phyloP scores from a whole-genome alignment of 2,113 vertebrate genomes.

The Apodemus speciosus region DNA sequence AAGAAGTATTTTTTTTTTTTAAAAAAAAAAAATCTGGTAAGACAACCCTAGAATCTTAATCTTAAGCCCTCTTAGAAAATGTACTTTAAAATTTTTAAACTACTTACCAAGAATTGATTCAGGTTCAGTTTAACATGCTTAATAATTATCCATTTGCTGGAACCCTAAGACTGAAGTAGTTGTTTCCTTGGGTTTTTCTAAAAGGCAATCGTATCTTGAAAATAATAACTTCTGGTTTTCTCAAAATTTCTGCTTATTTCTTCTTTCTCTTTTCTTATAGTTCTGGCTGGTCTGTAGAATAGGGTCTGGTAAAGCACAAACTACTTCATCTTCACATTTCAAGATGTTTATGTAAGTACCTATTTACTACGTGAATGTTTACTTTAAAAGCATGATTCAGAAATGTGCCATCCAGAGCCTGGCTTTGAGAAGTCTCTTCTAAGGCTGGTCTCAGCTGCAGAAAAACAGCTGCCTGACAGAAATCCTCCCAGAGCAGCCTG shows the following conservation, averaged over 20 bases:
- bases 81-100: not conserved
- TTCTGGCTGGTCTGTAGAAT: not conserved
- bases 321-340: not conserved
- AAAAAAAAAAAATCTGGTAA: not conserved
- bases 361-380: not conserved
- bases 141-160: not conserved
- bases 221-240: not conserved
- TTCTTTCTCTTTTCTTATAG: not conserved
- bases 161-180: conserved; percentile 10
- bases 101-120: not conserved
- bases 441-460: not conserved
- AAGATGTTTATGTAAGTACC: not conserved
- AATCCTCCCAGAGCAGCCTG: not conserved
- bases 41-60: not conserved
- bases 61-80: not conserved
- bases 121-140: not conserved
- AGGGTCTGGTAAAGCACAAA: not conserved
- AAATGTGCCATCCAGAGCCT: not conserved
- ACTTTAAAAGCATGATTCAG: not conserved
- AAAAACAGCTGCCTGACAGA: not conserved
- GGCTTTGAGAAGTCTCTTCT: not conserved
- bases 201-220: conserved; percentile 19
- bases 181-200: not conserved
- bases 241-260: not conserved
- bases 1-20: not conserved